Evolutionary conservation across 2,888 invertebrate species (phyloP).

Genomic region (Linnaemya tessellans): DNA sequence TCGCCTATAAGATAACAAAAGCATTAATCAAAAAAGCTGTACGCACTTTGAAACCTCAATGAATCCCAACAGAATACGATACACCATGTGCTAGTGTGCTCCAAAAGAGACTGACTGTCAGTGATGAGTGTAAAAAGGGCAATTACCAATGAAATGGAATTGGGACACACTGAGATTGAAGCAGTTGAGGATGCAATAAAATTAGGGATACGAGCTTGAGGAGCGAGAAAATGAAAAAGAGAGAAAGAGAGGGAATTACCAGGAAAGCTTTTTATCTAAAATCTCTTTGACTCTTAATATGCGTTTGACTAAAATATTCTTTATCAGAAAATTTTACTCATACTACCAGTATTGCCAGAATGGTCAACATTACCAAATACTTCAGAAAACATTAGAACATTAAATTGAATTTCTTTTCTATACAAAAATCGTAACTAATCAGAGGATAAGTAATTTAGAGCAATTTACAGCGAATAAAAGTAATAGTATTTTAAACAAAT

Average conservation of each 20-base stretch:
- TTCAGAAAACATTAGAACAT: too few relatives aligned
- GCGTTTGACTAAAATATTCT: too few relatives aligned
- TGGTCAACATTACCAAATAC: too few relatives aligned
- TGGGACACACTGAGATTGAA: conserved; percentile 21
- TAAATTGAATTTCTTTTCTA: too few relatives aligned
- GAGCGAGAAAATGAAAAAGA: background rate
- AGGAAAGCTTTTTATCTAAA: conserved; percentile 36
- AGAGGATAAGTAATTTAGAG: too few relatives aligned
- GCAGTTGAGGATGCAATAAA: background rate
- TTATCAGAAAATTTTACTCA: too few relatives aligned
- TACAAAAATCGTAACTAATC: too few relatives aligned
- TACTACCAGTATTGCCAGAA: too few relatives aligned
- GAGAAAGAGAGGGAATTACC: background rate
- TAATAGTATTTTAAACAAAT: too few relatives aligned
- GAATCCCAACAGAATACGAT: conserved; percentile 26
- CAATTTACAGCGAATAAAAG: too few relatives aligned
- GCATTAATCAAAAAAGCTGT: background rate
- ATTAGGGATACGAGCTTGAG: background rate
- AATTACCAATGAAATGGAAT: conserved; percentile 8
- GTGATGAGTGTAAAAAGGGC: background rate
- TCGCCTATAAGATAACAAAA: background rate
- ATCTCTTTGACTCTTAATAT: background rate
- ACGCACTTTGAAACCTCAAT: background rate
- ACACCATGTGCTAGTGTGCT: conserved; percentile 53
- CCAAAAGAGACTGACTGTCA: background rate